Conservation (phyloP, 2,113 vertebrate genomes). For the Hystrix cristata region DNA sequence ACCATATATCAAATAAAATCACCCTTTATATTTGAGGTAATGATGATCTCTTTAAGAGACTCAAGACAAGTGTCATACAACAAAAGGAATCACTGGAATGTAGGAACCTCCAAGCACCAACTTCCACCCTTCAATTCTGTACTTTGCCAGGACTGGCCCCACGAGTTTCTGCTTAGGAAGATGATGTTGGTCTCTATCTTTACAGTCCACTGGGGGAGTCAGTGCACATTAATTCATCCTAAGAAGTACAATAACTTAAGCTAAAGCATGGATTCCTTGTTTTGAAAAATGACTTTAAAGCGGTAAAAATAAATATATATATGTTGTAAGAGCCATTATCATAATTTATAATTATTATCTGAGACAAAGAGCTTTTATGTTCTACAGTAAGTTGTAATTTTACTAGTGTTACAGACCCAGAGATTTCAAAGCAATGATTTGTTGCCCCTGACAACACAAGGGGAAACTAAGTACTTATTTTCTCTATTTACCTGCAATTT, state of each 20-base stretch:
- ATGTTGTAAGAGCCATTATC: neutral
- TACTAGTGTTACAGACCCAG: neutral
- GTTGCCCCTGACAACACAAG: neutral
- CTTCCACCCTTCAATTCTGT: neutral
- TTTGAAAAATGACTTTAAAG: constrained; percentile 42
- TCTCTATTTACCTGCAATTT: neutral
- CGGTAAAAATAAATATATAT: neutral
- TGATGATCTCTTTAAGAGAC: neutral
- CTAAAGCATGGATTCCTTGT: neutral
- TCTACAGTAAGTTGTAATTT: neutral
- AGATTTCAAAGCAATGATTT: constrained; percentile 28
- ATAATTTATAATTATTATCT: neutral
- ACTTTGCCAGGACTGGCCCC: neutral
- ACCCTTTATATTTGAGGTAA: neutral
- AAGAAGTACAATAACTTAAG: neutral
- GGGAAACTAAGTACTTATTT: neutral
- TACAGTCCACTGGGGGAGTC: neutral
- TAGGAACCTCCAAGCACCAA: neutral
- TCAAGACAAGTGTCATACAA: neutral
- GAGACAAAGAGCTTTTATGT: neutral
- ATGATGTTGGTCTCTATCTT: neutral
- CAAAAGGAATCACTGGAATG: neutral
- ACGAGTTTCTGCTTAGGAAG: neutral
- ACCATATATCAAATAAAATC: constrained; percentile 16
- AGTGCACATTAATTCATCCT: neutral